Percentiles rank a stretch among this genome's conserved stretches.
Conservation (phyloP, 1,140 invertebrate species). For the Trichogramma pretiosum region DNA sequence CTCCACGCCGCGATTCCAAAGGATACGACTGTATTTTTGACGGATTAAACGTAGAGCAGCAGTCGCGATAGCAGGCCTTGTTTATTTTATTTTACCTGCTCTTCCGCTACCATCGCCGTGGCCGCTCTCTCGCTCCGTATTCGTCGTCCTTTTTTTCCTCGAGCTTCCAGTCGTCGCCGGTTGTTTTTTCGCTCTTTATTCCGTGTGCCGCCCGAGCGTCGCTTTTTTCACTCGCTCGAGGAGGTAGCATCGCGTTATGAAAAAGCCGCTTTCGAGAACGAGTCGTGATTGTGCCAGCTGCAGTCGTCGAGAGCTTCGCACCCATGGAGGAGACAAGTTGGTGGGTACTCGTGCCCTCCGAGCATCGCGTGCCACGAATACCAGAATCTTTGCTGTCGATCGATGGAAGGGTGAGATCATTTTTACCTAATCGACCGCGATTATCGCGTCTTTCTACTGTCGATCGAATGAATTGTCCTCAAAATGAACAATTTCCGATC, state of each 20-base stretch:
- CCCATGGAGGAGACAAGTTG: conserved; percentile 51
- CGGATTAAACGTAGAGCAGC: no score
- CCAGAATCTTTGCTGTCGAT: conserved; percentile 51
- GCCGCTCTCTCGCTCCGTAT: neutral
- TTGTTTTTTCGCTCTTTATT: no score
- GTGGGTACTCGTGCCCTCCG: conserved; percentile 51
- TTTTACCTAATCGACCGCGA: no score
- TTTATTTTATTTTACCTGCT: no score
- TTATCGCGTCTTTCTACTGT: no score
- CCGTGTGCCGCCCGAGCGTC: no score
- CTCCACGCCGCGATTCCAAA: no score
- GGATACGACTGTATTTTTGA: no score
- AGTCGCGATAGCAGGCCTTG: no score
- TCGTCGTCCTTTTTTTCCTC: neutral
- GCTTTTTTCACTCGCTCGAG: neutral
- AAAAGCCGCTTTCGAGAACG: neutral
- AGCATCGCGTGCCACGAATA: conserved; percentile 36
- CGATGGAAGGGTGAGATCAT: conserved; percentile 49
- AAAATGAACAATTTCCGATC: no score
- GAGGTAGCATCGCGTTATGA: neutral
- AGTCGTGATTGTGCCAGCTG: neutral
- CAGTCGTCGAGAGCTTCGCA: conserved; percentile 24
- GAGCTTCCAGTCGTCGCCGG: no score
- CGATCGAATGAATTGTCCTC: no score
- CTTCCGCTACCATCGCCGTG: neutral